Conservation (phyloP, 53 echinoderm and acorn worm species). For the Stichopus horrens region DNA sequence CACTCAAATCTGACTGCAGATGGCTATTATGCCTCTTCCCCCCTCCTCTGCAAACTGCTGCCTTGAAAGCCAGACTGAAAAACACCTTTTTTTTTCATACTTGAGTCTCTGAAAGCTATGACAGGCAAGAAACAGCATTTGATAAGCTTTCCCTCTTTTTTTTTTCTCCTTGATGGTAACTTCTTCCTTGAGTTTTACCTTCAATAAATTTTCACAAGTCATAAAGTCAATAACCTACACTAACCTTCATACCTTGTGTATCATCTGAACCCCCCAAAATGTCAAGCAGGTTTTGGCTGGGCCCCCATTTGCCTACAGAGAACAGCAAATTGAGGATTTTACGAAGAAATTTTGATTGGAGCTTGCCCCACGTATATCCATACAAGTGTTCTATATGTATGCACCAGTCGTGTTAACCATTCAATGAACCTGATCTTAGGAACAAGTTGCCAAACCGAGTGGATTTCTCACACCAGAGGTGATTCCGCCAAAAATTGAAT, state of each 20-base stretch:
- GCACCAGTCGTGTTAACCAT: neutral
- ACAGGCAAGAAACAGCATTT: neutral
- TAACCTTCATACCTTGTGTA: conserved; percentile 19
- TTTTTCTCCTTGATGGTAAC: neutral
- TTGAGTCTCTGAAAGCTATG: neutral
- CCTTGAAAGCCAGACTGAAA: too few relatives aligned
- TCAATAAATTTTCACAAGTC: conserved; percentile 10
- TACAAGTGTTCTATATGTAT: conserved; percentile 3
- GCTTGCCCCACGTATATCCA: conserved; percentile 1
- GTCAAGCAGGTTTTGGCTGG: neutral
- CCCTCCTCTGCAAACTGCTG: too few relatives aligned
- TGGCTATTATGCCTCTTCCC: too few relatives aligned
- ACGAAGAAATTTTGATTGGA: conserved; percentile 30
- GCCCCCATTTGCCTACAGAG: conserved; percentile 39
- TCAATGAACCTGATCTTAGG: conserved; percentile 1
- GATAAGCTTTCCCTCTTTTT: neutral
- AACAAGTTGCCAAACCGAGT: neutral
- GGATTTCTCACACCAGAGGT: conserved; percentile 15
- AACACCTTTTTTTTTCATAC: neutral
- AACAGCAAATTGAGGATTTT: conserved; percentile 35
- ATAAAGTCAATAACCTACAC: conserved; percentile 29
- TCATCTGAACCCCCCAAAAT: conserved; percentile 23
- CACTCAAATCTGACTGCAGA: too few relatives aligned
- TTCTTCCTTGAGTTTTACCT: conserved; percentile 1
- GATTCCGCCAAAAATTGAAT: conserved; percentile 14